These are phyloP conservation scores for Idaea biselata DNA, from an alignment of 2,888 invertebrate species.

Conservation along the genomic window DNA sequence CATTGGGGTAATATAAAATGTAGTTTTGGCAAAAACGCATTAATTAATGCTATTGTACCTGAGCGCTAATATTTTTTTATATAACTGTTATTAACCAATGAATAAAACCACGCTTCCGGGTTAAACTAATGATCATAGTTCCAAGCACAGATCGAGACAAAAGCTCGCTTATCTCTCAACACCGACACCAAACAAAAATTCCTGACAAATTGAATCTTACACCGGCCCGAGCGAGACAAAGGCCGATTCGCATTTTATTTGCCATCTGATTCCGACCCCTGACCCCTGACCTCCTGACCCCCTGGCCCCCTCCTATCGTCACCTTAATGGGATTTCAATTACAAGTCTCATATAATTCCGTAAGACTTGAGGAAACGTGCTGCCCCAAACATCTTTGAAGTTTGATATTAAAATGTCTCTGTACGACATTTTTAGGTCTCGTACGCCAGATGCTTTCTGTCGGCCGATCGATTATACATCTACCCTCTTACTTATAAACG, in stretches of 20 bases:
- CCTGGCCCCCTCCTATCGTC: conserved; percentile 49
- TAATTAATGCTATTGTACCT: too few relatives aligned
- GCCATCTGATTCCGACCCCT: conserved; percentile 63
- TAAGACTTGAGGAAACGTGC: conserved; percentile 14
- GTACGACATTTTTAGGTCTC: background rate
- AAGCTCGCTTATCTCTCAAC: conserved; percentile 14
- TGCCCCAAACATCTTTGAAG: background rate
- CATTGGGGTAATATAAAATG: too few relatives aligned
- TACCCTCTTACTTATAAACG: too few relatives aligned
- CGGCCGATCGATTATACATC: background rate
- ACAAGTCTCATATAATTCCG: conserved; percentile 24
- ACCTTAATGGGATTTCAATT: conserved; percentile 64
- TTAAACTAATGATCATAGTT: too few relatives aligned
- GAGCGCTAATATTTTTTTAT: too few relatives aligned
- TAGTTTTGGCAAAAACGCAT: too few relatives aligned
- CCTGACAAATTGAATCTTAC: conserved; percentile 76
- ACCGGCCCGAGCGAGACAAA: conserved; percentile 68
- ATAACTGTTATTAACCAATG: too few relatives aligned
- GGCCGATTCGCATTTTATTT: conserved; percentile 71
- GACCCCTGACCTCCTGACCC: conserved; percentile 23
- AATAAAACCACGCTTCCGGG: too few relatives aligned
- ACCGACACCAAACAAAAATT: conserved; percentile 42
- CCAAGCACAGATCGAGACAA: background rate
- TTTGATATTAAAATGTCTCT: background rate
- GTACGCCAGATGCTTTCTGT: background rate